Evolutionary conservation across 2,888 invertebrate species (phyloP), one percentile per base, ranked within the genome.

Genomic region (Eurois occulta): DNA sequence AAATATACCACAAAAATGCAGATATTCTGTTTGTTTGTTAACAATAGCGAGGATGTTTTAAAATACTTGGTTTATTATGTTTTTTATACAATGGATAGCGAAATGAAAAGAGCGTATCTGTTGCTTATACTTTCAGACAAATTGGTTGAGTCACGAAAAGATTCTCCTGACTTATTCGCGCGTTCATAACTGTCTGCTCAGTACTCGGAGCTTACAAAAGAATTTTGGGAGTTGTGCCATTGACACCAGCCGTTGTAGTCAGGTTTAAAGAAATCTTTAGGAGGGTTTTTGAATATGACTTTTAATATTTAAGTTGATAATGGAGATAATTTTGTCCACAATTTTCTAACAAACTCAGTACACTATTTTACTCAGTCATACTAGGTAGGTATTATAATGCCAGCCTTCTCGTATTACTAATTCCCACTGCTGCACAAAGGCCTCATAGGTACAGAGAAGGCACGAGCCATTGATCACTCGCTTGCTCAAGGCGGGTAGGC

Each of bases 31-130:
- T 84, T 86, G 78, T 84, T 84, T 77, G 74, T 66, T 72, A 76
- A 86, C 85, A 86, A 86, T 78, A 60, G 80, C 77, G 18, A 72
- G 69, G 52, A 83, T 78, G 70, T 80, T 85, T 83, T 78, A 80
- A 80, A 77, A 80, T 72, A 74, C 69, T 76, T 85, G 65, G 71
- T 77, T 77, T 77, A 75, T 83, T 69, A 85, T 82, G 67, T 86
- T 65, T 80, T 85, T 80, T 83, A 41, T 55, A 86, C 86, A 85
- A 86, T 83, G 75, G 76, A 41, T 24, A 48, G 75, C 62, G 67
- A 68, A 78, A 85, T 80, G 83, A 75, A 80, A 86, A 73, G 76
- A 86, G 66, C 35, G 72, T 85, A 85, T 73, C 67, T 77, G 67
- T 73, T 77, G 77, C 74, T 73, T 73, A 48, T 66, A 80, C 85